Conservation (phyloP, 2,113 vertebrate genomes). For the Rissa tridactyla region DNA sequence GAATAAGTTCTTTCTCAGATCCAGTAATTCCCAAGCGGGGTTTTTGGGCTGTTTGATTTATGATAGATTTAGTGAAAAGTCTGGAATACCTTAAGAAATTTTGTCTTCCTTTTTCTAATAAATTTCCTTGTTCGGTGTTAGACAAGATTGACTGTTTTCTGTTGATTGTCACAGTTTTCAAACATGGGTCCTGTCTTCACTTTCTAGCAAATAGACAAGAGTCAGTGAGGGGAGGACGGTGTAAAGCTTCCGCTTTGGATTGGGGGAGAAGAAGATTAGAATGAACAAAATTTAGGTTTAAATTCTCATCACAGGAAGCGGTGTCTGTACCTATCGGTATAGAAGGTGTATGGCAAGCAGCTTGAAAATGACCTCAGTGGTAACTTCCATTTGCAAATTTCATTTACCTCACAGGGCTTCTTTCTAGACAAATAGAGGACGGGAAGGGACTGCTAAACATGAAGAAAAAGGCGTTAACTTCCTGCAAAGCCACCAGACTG, state of each 20-base stretch:
- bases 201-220: background rate
- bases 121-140: background rate
- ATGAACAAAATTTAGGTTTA: background rate
- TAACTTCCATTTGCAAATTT: background rate
- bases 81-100: background rate
- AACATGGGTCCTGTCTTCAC: background rate
- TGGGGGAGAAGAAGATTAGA: background rate
- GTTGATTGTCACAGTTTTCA: background rate
- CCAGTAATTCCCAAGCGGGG: background rate
- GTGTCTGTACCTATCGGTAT: background rate
- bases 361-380: background rate
- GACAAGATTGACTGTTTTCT: background rate
- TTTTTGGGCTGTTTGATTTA: slow-evolving; percentile 22
- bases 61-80: background rate
- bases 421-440: background rate
- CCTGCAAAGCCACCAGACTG: slow-evolving; percentile 30
- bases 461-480: background rate
- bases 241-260: background rate
- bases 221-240: background rate
- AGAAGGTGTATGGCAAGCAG: background rate
- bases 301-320: background rate
- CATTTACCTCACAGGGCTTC: background rate
- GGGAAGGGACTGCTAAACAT: background rate
- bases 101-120: background rate
- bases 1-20: slow-evolving; percentile 47